phyloP scores from a whole-genome alignment of 2,113 vertebrate species.

The Hystrix brachyura region DNA sequence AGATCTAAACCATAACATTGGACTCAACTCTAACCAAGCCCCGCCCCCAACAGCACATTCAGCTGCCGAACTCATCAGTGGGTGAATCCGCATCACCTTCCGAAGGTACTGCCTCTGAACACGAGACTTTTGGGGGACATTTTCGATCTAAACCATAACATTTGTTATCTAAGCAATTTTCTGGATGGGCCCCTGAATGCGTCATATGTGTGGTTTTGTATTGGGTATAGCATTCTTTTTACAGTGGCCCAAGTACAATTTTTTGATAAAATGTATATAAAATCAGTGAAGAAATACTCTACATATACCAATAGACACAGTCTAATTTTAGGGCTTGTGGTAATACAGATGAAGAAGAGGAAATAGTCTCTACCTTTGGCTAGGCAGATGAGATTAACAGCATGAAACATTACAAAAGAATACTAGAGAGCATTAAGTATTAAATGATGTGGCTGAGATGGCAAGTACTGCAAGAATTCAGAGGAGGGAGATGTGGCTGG shows the following conservation, averaged over 20 bases:
- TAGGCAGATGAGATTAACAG: slow-evolving; percentile 47
- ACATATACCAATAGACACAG: background rate
- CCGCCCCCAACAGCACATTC: background rate
- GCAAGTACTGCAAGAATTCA: slow-evolving; percentile 7
- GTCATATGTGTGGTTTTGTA: background rate
- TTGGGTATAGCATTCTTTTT: background rate
- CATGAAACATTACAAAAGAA: slow-evolving; percentile 8
- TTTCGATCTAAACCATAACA: background rate
- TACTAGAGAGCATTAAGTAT: slow-evolving; percentile 41
- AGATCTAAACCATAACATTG: background rate
- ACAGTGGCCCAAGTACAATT: background rate
- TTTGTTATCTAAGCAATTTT: background rate
- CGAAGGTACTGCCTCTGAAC: background rate
- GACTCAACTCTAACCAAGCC: background rate
- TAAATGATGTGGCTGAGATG: slow-evolving; percentile 29
- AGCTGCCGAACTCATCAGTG: background rate
- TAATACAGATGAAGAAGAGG: slow-evolving; percentile 31
- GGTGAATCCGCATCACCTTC: background rate
- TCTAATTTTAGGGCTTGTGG: background rate
- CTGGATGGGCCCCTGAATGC: slow-evolving; percentile 17
- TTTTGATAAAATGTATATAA: background rate
- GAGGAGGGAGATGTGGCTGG: background rate
- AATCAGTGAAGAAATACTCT: slow-evolving; percentile 40
- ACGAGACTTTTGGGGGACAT: background rate
- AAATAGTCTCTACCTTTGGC: slow-evolving; percentile 25